A percentile compares a stretch with the other conserved stretches of the same genome.
phyloP scores from a whole-genome alignment of 2,888 invertebrate species.

The Ceraclea dissimilis region DNA sequence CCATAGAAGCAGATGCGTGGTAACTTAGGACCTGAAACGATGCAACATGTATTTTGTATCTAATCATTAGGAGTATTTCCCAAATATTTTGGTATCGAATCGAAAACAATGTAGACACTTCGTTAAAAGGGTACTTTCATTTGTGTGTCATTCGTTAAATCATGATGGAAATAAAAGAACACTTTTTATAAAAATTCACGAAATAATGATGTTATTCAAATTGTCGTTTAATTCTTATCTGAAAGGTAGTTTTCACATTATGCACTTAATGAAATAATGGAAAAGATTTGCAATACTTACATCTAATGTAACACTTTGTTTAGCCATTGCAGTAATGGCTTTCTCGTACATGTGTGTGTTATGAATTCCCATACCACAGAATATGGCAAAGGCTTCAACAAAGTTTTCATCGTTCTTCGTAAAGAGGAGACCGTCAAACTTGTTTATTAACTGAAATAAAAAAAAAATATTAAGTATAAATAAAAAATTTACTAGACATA shows the following conservation, averaged over 20 bases:
- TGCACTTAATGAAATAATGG: too few relatives aligned
- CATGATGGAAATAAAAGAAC: too few relatives aligned
- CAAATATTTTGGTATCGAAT: too few relatives aligned
- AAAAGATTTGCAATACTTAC: conserved; percentile 40
- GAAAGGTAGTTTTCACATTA: too few relatives aligned
- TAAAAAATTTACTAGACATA: background rate
- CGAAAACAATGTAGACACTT: too few relatives aligned
- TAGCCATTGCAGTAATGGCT: conserved; percentile 91
- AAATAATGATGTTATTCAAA: too few relatives aligned
- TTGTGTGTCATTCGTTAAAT: too few relatives aligned
- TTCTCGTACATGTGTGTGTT: conserved; percentile 97
- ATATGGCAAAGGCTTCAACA: conserved; percentile 94
- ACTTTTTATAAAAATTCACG: too few relatives aligned
- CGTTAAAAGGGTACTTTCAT: too few relatives aligned
- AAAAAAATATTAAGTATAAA: background rate
- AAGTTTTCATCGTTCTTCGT: conserved; percentile 95
- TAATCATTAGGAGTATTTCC: too few relatives aligned
- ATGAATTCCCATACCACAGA: conserved; percentile 96
- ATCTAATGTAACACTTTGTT: conserved; percentile 91
- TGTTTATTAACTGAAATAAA: conserved; percentile 72
- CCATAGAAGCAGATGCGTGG: conserved; percentile 85
- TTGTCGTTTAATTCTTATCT: too few relatives aligned
- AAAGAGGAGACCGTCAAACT: conserved; percentile 83
- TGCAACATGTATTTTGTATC: background rate
- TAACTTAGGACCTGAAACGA: conserved; percentile 67